Evolutionary conservation across 2,797 vertebrate genomes (phyloP).

Genomic region (Typhlichthys subterraneus): DNA sequence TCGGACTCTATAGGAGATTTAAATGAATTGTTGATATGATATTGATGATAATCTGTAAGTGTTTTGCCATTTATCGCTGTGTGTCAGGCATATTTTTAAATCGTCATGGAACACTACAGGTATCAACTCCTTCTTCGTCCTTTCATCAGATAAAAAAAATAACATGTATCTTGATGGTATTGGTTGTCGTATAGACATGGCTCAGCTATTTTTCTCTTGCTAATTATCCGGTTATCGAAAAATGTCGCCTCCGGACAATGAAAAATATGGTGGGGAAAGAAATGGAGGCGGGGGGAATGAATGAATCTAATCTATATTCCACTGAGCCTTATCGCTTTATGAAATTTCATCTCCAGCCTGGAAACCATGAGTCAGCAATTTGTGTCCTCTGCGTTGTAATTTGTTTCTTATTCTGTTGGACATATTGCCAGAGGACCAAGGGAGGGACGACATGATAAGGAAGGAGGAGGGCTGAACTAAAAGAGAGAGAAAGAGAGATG

Average conservation of each 20-base stretch:
- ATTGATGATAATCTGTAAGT: background rate
- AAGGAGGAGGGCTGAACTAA: slow-evolving; percentile 43
- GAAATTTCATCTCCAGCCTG: slow-evolving; percentile 43
- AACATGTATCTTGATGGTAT: slow-evolving; percentile 43
- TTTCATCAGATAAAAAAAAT: slow-evolving; percentile 23
- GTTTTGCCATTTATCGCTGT: background rate
- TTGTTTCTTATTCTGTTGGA: slow-evolving; percentile 52
- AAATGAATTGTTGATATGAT: background rate
- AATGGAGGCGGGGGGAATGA: slow-evolving; percentile 19
- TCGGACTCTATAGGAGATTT: background rate
- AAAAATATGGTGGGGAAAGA: background rate
- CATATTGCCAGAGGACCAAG: slow-evolving; percentile 4
- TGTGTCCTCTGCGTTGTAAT: slow-evolving; percentile 31
- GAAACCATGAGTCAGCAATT: slow-evolving; percentile 57
- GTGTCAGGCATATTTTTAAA: too few species aligned
- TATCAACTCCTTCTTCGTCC: slow-evolving; percentile 38
- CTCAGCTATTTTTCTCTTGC: slow-evolving; percentile 60
- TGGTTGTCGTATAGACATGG: slow-evolving; percentile 45
- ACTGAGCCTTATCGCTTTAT: slow-evolving; percentile 53
- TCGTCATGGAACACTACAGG: too few species aligned
- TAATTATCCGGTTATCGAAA: slow-evolving; percentile 62
- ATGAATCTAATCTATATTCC: slow-evolving; percentile 65
- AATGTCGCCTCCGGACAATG: slow-evolving; percentile 35
- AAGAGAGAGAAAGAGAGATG: slow-evolving; percentile 21
- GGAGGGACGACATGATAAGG: slow-evolving; percentile 53